A percentile compares a stretch with the other conserved stretches of the same genome.
Evolutionary conservation across 2,113 vertebrate species (phyloP).

Genomic region (Entomyzon cyanotis): DNA sequence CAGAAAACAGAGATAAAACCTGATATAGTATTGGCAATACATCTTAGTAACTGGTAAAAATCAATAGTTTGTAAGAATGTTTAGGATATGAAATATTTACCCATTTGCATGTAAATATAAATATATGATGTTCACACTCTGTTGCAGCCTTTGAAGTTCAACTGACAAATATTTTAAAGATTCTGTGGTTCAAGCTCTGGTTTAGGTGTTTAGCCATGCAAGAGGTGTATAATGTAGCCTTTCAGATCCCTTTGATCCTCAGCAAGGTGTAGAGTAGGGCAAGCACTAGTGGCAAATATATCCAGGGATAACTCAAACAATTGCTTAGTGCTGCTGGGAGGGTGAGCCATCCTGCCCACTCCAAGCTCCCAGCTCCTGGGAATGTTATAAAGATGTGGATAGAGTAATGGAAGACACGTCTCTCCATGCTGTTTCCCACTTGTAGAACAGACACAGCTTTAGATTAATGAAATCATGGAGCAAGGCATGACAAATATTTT

Average conservation of each 20-base stretch:
- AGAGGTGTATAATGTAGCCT: not conserved
- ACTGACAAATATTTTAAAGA: not conserved
- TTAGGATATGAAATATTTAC: not conserved
- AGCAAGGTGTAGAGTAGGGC: not conserved
- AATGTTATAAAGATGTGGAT: not conserved
- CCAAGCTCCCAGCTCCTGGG: not conserved
- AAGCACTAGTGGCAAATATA: rapidly evolving
- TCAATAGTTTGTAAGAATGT: not conserved
- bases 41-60: not conserved
- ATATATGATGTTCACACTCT: not conserved
- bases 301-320: not conserved
- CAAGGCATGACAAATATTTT: not conserved
- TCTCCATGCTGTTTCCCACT: not conserved
- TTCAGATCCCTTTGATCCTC: not conserved
- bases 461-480: not conserved
- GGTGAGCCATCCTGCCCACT: not conserved
- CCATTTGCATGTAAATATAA: not conserved
- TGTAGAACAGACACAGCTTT: not conserved
- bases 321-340: not conserved
- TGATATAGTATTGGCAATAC: not conserved
- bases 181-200: not conserved
- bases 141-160: not conserved
- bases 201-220: not conserved
- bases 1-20: not conserved
- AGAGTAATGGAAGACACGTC: rapidly evolving